phyloP scores from a whole-genome alignment of 2,888 invertebrate species.

The Folsomia manolachei region DNA sequence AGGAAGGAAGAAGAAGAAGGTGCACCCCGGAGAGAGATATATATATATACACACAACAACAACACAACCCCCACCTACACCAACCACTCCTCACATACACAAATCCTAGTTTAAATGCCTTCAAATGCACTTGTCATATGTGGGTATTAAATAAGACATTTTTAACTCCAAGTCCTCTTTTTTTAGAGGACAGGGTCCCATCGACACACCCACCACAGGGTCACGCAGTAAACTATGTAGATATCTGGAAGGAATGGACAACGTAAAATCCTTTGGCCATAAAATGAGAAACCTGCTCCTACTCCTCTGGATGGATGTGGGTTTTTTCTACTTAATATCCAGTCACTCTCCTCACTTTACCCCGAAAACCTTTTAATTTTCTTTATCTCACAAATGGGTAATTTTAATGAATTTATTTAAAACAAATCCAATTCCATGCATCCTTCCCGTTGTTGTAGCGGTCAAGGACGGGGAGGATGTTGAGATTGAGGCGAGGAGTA shows the following conservation, averaged over 20 bases:
- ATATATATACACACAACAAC: not conserved
- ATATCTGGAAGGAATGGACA: too few relatives aligned
- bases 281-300: not conserved
- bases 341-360: not conserved
- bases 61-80: constrained; percentile 4
- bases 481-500: too few relatives aligned
- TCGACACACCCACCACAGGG: not conserved
- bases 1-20: constrained; percentile 20
- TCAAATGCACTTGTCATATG: not conserved
- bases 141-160: too few relatives aligned
- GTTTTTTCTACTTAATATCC: not conserved
- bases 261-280: too few relatives aligned
- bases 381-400: too few relatives aligned
- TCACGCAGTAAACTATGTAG: not conserved
- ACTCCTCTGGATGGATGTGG: not conserved
- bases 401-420: too few relatives aligned
- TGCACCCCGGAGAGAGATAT: constrained; percentile 14
- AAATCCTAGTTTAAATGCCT: not conserved
- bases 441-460: too few relatives aligned
- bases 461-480: too few relatives aligned
- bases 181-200: not conserved
- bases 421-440: too few relatives aligned
- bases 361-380: too few relatives aligned
- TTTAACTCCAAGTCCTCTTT: not conserved
- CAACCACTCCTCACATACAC: constrained; percentile 17